A percentile compares a stretch with the other conserved stretches of the same genome.
Evolutionary conservation across 1,140 invertebrate species (phyloP).

Genomic region (Micrasema minimum): DNA sequence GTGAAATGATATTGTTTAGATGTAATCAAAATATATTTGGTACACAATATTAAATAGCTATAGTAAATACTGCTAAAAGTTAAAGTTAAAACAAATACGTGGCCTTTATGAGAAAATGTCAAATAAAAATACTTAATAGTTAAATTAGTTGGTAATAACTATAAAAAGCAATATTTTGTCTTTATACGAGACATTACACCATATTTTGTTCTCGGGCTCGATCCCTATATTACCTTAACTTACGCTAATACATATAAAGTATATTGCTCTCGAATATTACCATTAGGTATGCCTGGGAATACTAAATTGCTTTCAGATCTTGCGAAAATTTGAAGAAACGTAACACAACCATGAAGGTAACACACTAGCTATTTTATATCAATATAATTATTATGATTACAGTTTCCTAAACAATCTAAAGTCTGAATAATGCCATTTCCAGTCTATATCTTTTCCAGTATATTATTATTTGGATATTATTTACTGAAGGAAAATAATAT

Average conservation of each 20-base stretch:
- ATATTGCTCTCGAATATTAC: conserved; percentile 35
- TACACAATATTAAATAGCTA: conserved; percentile 40
- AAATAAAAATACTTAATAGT: conserved; percentile 5
- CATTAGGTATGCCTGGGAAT: conserved; percentile 15
- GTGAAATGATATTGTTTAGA: conserved; percentile 4
- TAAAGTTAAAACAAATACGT: conserved; percentile 45
- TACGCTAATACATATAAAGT: conserved; percentile 1
- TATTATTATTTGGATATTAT: conserved; percentile 25
- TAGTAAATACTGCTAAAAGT: conserved; percentile 41
- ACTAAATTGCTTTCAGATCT: conserved; percentile 30
- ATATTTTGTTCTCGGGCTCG: conserved; percentile 9
- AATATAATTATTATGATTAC: conserved; percentile 27
- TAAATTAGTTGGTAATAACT: too few species aligned
- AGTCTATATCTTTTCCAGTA: conserved; percentile 43
- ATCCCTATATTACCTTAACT: neutral
- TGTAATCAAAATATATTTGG: conserved; percentile 39
- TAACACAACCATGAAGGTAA: conserved; percentile 46
- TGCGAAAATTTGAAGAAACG: conserved; percentile 24
- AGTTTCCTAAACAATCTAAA: conserved; percentile 12
- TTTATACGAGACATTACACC: neutral
- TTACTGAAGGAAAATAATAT: conserved; percentile 21
- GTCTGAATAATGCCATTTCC: conserved; percentile 37
- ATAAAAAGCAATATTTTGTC: neutral
- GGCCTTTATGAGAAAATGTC: conserved; percentile 41
- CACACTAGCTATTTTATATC: conserved; percentile 32